Percentiles rank a stretch among this genome's conserved stretches.
phyloP scores from a whole-genome alignment of 1,140 invertebrate species.

The Neotoxoptera formosana region DNA sequence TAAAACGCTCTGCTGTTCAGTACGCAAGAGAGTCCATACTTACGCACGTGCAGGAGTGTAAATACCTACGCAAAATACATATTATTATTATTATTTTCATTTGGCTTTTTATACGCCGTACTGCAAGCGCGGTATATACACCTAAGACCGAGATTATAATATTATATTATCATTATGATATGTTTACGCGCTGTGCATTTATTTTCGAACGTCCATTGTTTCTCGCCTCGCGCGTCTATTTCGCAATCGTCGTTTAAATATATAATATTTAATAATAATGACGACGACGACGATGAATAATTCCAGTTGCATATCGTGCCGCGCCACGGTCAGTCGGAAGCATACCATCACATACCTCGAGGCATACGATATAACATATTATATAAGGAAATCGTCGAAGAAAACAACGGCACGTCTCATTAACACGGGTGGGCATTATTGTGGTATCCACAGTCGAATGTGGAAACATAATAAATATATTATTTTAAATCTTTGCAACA shows the following conservation, averaged over 20 bases:
- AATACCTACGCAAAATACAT: not conserved
- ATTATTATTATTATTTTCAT: not conserved
- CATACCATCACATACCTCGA: conserved; percentile 10
- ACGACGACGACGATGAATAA: not conserved
- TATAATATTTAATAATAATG: not conserved
- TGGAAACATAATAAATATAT: conserved; percentile 18
- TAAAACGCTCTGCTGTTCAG: not conserved
- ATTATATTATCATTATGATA: not conserved
- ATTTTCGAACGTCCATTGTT: conserved; percentile 20
- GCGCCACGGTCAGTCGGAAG: not conserved
- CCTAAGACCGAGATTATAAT: not conserved
- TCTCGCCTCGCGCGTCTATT: not conserved
- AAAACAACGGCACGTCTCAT: not conserved
- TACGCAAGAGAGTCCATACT: not conserved
- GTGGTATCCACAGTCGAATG: not conserved
- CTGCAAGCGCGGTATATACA: not conserved
- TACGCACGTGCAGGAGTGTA: not conserved
- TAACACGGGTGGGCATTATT: not conserved
- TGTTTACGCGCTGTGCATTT: conserved; percentile 1
- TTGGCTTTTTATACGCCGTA: not conserved
- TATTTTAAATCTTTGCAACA: not conserved
- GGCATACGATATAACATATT: not conserved
- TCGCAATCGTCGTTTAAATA: not conserved
- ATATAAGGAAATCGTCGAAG: not conserved
- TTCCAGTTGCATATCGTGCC: conserved; percentile 8